These are phyloP conservation scores for Eupithecia inturbata DNA, from an alignment of 2,888 invertebrate genomes.

Conservation along the genomic window DNA sequence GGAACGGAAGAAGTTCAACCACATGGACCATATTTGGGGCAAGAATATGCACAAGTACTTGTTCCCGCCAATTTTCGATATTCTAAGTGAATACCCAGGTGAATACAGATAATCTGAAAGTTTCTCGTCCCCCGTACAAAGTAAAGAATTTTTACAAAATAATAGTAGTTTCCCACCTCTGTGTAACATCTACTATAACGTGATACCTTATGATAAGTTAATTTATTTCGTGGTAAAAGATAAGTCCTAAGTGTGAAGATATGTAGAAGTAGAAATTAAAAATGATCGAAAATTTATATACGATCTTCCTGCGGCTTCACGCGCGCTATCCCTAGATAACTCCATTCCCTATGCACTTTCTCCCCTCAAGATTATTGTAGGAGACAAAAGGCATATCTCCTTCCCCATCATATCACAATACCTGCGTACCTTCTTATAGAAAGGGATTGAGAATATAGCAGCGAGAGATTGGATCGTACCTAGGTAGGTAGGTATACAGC, in stretches of 20 bases:
- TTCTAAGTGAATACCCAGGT: constrained; percentile 28
- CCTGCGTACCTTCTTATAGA: too few species aligned
- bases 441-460: too few species aligned
- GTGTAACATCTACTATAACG: neutral
- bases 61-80: constrained; percentile 51
- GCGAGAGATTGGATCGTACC: too few species aligned
- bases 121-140: neutral
- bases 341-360: too few species aligned
- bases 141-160: neutral
- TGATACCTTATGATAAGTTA: neutral
- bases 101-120: neutral
- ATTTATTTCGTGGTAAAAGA: neutral
- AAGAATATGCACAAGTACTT: constrained; percentile 53
- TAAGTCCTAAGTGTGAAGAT: neutral
- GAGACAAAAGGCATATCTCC: neutral
- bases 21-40: constrained; percentile 56
- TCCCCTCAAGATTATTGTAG: too few species aligned
- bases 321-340: neutral
- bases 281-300: neutral
- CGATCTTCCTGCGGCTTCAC: neutral
- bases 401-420: too few species aligned
- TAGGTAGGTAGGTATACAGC: too few species aligned
- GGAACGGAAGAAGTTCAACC: constrained; percentile 51
- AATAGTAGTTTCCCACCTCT: neutral
- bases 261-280: neutral